These are phyloP conservation scores for Hemichromis elongatus DNA, from an alignment of 2,113 vertebrate species.

Conservation along the genomic window DNA sequence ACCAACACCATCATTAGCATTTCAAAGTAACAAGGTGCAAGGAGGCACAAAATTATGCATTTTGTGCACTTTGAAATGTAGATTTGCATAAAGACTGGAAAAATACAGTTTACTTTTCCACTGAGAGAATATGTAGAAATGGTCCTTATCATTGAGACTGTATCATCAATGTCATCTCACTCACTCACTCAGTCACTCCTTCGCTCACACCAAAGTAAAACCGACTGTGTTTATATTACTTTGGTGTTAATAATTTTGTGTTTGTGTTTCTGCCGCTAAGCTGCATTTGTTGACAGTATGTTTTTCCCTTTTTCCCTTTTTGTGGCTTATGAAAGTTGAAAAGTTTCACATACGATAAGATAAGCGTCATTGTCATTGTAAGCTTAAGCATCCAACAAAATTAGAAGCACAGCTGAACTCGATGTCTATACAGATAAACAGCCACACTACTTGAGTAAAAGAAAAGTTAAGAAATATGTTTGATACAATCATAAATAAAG, in stretches of 20 bases:
- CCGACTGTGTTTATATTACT: background rate
- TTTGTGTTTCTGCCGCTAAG: background rate
- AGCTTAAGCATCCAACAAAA: background rate
- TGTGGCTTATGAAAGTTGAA: background rate
- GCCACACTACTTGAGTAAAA: background rate
- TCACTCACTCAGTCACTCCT: background rate
- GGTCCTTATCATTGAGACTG: background rate
- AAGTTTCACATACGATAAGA: background rate
- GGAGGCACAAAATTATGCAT: slow-evolving; percentile 57
- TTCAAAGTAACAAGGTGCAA: slow-evolving; percentile 65
- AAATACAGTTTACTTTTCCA: slow-evolving; percentile 56
- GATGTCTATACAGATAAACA: background rate
- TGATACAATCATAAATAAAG: background rate
- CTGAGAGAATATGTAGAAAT: slow-evolving; percentile 28
- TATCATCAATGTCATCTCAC: background rate
- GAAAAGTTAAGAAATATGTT: background rate
- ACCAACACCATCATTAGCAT: slow-evolving; percentile 56
- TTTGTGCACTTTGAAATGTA: slow-evolving; percentile 61
- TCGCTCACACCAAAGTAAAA: background rate
- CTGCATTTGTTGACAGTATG: background rate
- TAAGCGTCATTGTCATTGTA: background rate
- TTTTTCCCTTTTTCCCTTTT: background rate
- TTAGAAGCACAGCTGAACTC: background rate
- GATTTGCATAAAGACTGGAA: slow-evolving; percentile 61
- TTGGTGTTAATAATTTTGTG: background rate